Base-by-base conservation (phyloP, 2,113 vertebrate genomes). In the Ascaphus truei region DNA sequence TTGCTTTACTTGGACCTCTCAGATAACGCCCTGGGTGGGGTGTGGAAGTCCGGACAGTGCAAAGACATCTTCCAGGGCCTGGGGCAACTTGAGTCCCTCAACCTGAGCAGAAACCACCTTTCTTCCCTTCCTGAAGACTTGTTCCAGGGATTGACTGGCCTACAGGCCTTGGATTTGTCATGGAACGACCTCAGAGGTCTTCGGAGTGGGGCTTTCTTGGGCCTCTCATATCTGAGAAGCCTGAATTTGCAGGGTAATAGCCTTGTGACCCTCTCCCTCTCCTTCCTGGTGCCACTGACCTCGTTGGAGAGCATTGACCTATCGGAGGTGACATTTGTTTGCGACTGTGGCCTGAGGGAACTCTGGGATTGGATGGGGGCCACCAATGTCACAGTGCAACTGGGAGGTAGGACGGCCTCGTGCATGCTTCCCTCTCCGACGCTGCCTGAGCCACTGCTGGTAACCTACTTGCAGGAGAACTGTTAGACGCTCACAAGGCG, bases 1-100 rank as follows among this genome's bases (percentile, higher is more conserved):
- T 45, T 80, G 2, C 18, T 18, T 3, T 16, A 52, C 6, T 50
- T 80, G n/a, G 76, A 80, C 23, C 47, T 80, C 31, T 75, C 73
- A 7, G 34, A 71, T 20, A 80, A 80, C 33, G 1, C 33, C 13
- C 26, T 80, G 16, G 61, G 39, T 18, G 18, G 2, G 0, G 7
- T 73, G 1, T 76, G 75, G 75, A 36, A 36, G 12, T 3, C 3
- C 15, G 61, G 47, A 0, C 13, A 15, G 1, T 80, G 78, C 10
- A 9, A 11, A 37, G 26, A 65, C 15, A 26, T 77, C 43, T 77
- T 80, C 22, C 72, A 57, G 9, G 16, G 53, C 39, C n/a, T 76
- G 36, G 33, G 25, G 22, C 36, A 22, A 15, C 53, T 80, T 2
- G 3, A 4, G 1, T 13, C 6, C 6, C 52, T 79, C 5, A 74